Evolutionary conservation across 2,113 vertebrate species (phyloP).

Genomic region (Nanorana parkeri): DNA sequence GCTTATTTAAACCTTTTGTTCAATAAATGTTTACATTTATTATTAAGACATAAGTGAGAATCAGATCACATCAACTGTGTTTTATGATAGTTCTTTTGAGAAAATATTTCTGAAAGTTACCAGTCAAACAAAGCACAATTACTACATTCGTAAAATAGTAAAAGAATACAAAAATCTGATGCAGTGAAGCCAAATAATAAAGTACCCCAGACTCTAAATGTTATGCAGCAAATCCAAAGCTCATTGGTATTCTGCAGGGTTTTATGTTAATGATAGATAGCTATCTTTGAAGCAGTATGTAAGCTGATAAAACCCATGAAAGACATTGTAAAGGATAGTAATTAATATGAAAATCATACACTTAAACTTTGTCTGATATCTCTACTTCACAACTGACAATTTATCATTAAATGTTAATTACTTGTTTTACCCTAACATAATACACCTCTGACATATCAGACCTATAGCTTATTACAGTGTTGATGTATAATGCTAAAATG

Average conservation of each 20-base stretch:
- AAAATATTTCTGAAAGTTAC: too few species aligned
- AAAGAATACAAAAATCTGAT: too few species aligned
- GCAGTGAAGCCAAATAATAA: too few species aligned
- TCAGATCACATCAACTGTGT: too few species aligned
- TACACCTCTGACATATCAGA: too few species aligned
- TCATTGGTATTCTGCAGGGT: constrained; percentile 15
- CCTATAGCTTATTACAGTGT: constrained; percentile 4
- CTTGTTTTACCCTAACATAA: neutral
- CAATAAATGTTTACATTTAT: too few species aligned
- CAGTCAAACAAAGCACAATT: too few species aligned
- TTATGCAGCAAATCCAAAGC: neutral
- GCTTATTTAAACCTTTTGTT: too few species aligned
- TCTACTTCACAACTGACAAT: constrained; percentile 9
- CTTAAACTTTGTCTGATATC: constrained; percentile 26
- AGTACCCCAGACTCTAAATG: too few species aligned
- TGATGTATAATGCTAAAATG: constrained; percentile 5
- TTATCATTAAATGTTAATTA: constrained; percentile 23
- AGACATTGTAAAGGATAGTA: constrained; percentile 23
- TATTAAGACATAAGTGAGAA: too few species aligned
- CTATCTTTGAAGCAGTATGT: constrained; percentile 28
- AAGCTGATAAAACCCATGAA: constrained; percentile 33
- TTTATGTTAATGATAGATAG: constrained; percentile 26
- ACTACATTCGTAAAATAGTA: too few species aligned
- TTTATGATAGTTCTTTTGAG: too few species aligned
- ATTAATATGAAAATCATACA: constrained; percentile 29